Evolutionary conservation across 1,140 invertebrate genomes (phyloP), one percentile per base, ranked within the genome.

Genomic region (Cepaea nemoralis): DNA sequence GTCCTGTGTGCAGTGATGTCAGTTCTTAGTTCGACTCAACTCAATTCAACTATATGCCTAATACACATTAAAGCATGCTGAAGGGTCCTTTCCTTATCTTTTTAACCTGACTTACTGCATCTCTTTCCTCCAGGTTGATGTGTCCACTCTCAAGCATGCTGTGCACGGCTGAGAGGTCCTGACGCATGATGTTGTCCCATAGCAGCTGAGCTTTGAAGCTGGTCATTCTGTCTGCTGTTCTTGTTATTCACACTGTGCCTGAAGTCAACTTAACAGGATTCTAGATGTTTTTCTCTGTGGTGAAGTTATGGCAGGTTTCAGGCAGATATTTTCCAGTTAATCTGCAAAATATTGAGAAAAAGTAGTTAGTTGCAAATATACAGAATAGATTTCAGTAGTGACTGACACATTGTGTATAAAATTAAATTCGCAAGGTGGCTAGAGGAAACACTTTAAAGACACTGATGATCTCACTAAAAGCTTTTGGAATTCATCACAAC

Each of bases 21-120:
- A n/a, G n/a, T n/a, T n/a, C n/a, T n/a, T n/a, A n/a, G n/a, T n/a
- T n/a, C n/a, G n/a, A n/a, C n/a, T n/a, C n/a, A n/a, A n/a, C n/a
- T n/a, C n/a, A n/a, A n/a, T n/a, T n/a, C n/a, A n/a, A n/a, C n/a
- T n/a, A n/a, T n/a, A n/a, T n/a, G n/a, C n/a, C n/a, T n/a, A n/a
- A n/a, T n/a, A n/a, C n/a, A n/a, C n/a, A n/a, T n/a, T n/a, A n/a
- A n/a, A n/a, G n/a, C n/a, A n/a, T n/a, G n/a, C n/a, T n/a, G n/a
- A n/a, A n/a, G n/a, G n/a, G n/a, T n/a, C n/a, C n/a, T n/a, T n/a
- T n/a, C n/a, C n/a, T n/a, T n/a, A n/a, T n/a, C n/a, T n/a, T n/a
- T n/a, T n/a, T n/a, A n/a, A n/a, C n/a, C n/a, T 24, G 24, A 48
- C 89, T 92, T 92, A 97, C 96, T 92, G 97, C 96, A 93, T 98